Evolutionary conservation across 2,797 vertebrate species (phyloP).

Genomic region (Rhynchonycteris naso): DNA sequence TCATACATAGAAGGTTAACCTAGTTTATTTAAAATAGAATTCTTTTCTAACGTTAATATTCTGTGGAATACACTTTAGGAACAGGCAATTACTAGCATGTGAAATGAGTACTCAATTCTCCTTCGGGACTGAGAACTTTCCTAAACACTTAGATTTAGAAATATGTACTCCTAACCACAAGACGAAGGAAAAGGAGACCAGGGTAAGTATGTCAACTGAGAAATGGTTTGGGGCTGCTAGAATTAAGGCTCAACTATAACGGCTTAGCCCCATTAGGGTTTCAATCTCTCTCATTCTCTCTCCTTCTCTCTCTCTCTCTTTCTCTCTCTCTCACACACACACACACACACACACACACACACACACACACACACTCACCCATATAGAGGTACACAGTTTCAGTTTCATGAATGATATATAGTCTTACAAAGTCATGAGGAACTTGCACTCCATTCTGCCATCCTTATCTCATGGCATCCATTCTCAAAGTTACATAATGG

Average conservation of each 20-base stretch:
- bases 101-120: conserved; percentile 41
- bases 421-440: not conserved
- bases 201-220: not conserved
- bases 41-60: conserved; percentile 25
- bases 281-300: not conserved
- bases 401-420: not conserved
- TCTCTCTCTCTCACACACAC: not conserved
- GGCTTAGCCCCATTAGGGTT: not conserved
- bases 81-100: not conserved
- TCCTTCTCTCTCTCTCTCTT: not conserved
- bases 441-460: not conserved
- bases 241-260: not conserved
- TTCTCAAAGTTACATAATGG: not conserved
- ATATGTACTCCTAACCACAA: not conserved
- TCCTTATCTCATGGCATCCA: not conserved
- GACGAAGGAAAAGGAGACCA: not conserved
- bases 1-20: conserved; percentile 9
- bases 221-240: conserved; percentile 21
- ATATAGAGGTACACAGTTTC: not conserved
- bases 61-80: not conserved
- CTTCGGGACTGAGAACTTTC: not conserved
- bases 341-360: not conserved
- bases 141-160: conserved; percentile 23
- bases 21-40: conserved; percentile 12
- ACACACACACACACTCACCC: not conserved